Evolutionary conservation across 2,888 invertebrate genomes (phyloP).

Genomic region (Helobdella robusta): DNA sequence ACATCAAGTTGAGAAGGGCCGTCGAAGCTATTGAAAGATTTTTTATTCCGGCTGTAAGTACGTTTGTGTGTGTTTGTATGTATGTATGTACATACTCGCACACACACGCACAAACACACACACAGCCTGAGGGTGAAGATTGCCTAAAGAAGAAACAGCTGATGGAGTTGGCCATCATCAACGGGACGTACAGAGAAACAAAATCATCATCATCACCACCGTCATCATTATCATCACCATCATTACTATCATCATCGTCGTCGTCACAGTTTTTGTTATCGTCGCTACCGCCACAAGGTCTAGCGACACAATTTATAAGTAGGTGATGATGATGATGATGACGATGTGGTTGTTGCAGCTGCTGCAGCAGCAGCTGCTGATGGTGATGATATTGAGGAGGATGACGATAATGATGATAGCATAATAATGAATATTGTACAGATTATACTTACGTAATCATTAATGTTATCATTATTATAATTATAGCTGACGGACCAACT

Average conservation of each 20-base stretch:
- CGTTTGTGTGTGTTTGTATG: neutral
- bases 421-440: too few species aligned
- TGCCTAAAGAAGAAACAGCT: slow-evolving; percentile 97
- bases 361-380: neutral
- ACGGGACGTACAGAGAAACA: slow-evolving; percentile 74
- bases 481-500: too few species aligned
- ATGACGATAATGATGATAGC: neutral
- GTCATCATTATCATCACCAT: slow-evolving; percentile 2
- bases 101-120: slow-evolving; percentile 43
- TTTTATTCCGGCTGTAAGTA: slow-evolving; percentile 76
- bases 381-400: slow-evolving; percentile 4
- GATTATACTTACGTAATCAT: too few species aligned
- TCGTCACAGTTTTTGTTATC: too few species aligned
- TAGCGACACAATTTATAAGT: too few species aligned
- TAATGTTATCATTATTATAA: too few species aligned
- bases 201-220: slow-evolving; percentile 17
- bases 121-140: slow-evolving; percentile 97
- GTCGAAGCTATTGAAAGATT: slow-evolving; percentile 96
- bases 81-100: neutral
- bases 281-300: too few species aligned
- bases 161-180: slow-evolving; percentile 99
- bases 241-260: slow-evolving; percentile 3
- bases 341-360: neutral
- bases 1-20: slow-evolving; percentile 84
- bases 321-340: slow-evolving; percentile 7